Evolutionary conservation across 2,888 invertebrate genomes (phyloP).

Genomic region (Heliothis peltigera): DNA sequence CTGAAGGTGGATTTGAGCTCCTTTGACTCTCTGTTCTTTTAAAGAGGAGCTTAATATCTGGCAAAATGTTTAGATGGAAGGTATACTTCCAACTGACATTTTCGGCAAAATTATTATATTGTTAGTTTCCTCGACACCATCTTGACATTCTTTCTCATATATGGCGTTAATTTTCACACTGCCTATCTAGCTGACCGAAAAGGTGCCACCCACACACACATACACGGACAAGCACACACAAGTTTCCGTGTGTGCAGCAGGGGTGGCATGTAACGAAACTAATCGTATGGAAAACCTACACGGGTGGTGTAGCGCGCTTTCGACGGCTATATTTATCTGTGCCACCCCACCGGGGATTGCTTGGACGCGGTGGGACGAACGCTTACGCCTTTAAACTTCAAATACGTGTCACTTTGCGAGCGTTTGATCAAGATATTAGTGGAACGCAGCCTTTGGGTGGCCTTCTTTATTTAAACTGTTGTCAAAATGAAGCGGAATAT

Average conservation of each 20-base stretch:
- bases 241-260: slow-evolving; percentile 44
- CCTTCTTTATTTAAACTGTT: slow-evolving; percentile 50
- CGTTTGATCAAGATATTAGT: slow-evolving; percentile 58
- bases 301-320: slow-evolving; percentile 69
- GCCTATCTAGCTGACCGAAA: slow-evolving; percentile 43
- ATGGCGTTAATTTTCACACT: slow-evolving; percentile 9
- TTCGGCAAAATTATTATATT: not conserved
- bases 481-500: slow-evolving; percentile 15
- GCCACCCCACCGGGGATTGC: slow-evolving; percentile 54
- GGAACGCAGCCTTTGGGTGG: slow-evolving; percentile 43
- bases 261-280: slow-evolving; percentile 67
- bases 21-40: no score
- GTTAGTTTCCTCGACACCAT: not conserved
- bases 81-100: no score
- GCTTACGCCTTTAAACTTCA: slow-evolving; percentile 63
- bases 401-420: slow-evolving; percentile 59
- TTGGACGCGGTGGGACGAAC: slow-evolving; percentile 60
- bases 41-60: no score
- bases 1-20: no score
- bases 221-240: slow-evolving; percentile 22
- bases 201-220: slow-evolving; percentile 53
- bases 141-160: slow-evolving; percentile 5
- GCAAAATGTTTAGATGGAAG: no score
- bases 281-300: slow-evolving; percentile 74
- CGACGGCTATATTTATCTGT: slow-evolving; percentile 66